phyloP scores from a whole-genome alignment of 2,797 vertebrate genomes.

The Fistularia commersonii region DNA sequence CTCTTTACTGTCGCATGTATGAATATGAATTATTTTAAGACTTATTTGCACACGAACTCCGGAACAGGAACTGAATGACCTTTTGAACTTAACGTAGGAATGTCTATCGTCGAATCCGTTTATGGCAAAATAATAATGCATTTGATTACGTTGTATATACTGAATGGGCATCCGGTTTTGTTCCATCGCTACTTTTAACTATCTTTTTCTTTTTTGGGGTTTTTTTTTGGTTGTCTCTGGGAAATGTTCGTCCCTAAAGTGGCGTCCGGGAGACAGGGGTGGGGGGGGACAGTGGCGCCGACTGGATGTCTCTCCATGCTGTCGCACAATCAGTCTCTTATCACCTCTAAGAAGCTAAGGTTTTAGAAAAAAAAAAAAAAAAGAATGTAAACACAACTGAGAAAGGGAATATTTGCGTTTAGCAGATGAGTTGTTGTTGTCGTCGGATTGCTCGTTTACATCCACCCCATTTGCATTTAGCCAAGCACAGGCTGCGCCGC shows the following conservation, averaged over 20 bases:
- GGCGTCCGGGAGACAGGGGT: slow-evolving; percentile 25
- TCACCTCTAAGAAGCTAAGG: slow-evolving; percentile 27
- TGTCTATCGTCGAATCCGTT: slow-evolving; percentile 61
- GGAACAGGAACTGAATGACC: slow-evolving; percentile 70
- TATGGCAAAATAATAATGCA: slow-evolving; percentile 64
- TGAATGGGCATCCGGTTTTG: slow-evolving; percentile 63
- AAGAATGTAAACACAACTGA: slow-evolving; percentile 64
- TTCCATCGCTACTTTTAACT: slow-evolving; percentile 60
- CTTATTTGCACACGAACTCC: slow-evolving; percentile 78
- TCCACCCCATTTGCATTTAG: slow-evolving; percentile 33
- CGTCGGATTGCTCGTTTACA: slow-evolving; percentile 62
- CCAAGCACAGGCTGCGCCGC: slow-evolving; percentile 55
- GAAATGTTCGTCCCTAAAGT: slow-evolving; percentile 41
- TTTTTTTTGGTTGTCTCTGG: too few species aligned
- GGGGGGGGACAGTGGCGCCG: slow-evolving; percentile 22
- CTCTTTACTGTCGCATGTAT: slow-evolving; percentile 78
- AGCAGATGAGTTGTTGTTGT: slow-evolving; percentile 25
- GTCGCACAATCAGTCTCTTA: slow-evolving; percentile 61
- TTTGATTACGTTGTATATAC: slow-evolving; percentile 64
- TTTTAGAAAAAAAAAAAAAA: slow-evolving; percentile 42
- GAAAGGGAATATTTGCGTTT: slow-evolving; percentile 44
- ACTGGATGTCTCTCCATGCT: slow-evolving; percentile 41
- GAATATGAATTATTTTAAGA: slow-evolving; percentile 72
- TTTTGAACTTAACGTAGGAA: slow-evolving; percentile 66
- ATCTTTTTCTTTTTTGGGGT: slow-evolving; percentile 32